Evolutionary conservation across 1,140 invertebrate species (phyloP).

Genomic region (Cydia splendana): DNA sequence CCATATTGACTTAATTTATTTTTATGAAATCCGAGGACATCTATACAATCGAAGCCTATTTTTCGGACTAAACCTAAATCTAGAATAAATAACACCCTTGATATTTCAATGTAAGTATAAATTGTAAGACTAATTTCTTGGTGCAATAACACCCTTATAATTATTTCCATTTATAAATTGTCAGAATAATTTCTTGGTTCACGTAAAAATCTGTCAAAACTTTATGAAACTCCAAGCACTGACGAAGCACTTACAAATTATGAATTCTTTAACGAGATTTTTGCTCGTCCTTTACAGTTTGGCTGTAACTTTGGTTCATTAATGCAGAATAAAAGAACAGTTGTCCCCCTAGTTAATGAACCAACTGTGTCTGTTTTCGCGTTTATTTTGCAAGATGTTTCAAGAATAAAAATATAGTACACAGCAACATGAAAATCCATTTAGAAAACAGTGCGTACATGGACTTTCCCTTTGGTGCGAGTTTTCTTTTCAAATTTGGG

Average conservation of each 20-base stretch:
- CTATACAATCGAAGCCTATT: too few relatives aligned
- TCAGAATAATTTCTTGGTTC: constrained; percentile 8
- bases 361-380: background rate
- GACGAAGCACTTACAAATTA: constrained; percentile 1
- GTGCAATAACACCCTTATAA: background rate
- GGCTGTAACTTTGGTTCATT: constrained; percentile 23
- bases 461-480: too few relatives aligned
- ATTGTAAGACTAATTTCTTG: too few relatives aligned
- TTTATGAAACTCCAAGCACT: background rate
- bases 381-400: background rate
- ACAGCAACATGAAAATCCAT: too few relatives aligned
- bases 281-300: constrained; percentile 12
- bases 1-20: too few relatives aligned
- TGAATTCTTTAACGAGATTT: constrained; percentile 5
- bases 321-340: constrained; percentile 3
- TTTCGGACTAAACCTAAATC: background rate
- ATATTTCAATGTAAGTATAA: too few relatives aligned
- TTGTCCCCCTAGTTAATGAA: background rate
- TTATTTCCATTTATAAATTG: background rate
- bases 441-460: too few relatives aligned
- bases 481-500: too few relatives aligned
- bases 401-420: background rate
- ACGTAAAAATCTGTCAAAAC: constrained; percentile 26
- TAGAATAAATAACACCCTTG: background rate
- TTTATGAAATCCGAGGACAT: too few relatives aligned